Base-by-base conservation (phyloP, 1,140 invertebrate genomes). In the Harlomillsia oculata region DNA sequence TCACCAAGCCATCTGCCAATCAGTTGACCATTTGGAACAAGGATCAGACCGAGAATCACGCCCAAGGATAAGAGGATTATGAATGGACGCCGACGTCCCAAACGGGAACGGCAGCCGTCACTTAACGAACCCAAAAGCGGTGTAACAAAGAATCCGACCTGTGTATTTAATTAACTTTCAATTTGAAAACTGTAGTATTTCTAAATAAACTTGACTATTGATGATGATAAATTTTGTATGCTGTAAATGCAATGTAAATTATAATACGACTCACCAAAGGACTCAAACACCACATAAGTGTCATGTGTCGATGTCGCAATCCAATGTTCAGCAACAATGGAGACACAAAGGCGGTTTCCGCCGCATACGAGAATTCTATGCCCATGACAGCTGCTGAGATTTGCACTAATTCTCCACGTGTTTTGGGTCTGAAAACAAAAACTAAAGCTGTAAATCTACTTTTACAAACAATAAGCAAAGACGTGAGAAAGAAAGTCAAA, bases 341-440 rank as follows among this genome's bases (percentile, higher is more conserved):
- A 1, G 89, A 96, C 1, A 97, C 92, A 72, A 97, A 97, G 0
- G 93, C 92, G 0, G 94, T 94, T 74, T 97, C 93, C 0, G 91
- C 93, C 0, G 94, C 89, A 67, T 97, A 97, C 0, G 91, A 94
- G 72, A 97, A 93, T 71, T 97, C 94, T 18, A 62, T 96, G 0
- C 94, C 93, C 84, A 93, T 95, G 0, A 97, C 92, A 0, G 90
- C 90, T 1, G 90, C 85, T 11, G 90, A 94, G 43, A 97, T 80
- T 2, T 88, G 75, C 30, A 95, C 79, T 36, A 97, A 70, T 69
- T 97, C 90, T 6, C 78, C 69, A 18, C 87, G 74, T 1, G 82
- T 84, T 75, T 96, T 97, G 54, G 76, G 76, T 68, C 88, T 87
- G 63, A 46, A 71, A 69, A 21, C 25, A 39, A 21, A 14, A 28